These are phyloP conservation scores for Ectropis grisescens DNA, from an alignment of 1,140 invertebrate genomes.

Conservation along the genomic window DNA sequence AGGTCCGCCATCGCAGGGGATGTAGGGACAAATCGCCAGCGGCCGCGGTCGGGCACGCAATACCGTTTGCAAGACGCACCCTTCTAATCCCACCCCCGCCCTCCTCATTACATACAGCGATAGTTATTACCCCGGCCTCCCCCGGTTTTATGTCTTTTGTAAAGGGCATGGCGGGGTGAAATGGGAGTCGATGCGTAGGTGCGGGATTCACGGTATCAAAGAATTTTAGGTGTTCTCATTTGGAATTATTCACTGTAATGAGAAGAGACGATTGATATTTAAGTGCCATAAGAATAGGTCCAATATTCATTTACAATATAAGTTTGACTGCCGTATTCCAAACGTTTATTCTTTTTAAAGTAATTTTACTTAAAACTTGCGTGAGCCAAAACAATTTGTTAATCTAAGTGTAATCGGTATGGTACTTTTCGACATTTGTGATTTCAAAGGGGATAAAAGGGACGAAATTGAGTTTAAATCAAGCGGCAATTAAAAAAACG, in stretches of 20 bases:
- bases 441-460: too few species aligned
- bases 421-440: too few species aligned
- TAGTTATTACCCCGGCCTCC: conserved; percentile 36
- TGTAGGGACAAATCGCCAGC: conserved; percentile 53
- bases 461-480: too few species aligned
- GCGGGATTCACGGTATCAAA: background rate
- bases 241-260: background rate
- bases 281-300: background rate
- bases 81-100: conserved; percentile 39
- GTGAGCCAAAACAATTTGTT: too few species aligned
- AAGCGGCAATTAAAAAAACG: too few species aligned
- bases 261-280: background rate
- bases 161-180: conserved; percentile 26
- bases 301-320: background rate
- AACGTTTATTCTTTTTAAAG: too few species aligned
- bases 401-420: too few species aligned
- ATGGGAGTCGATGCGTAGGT: background rate
- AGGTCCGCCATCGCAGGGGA: conserved; percentile 24
- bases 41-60: conserved; percentile 56
- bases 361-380: too few species aligned
- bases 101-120: conserved; percentile 59
- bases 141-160: conserved; percentile 59
- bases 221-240: background rate
- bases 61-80: conserved; percentile 61
- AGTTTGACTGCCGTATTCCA: background rate